phyloP scores from a whole-genome alignment of 2,113 vertebrate genomes.

The Osmerus mordax region DNA sequence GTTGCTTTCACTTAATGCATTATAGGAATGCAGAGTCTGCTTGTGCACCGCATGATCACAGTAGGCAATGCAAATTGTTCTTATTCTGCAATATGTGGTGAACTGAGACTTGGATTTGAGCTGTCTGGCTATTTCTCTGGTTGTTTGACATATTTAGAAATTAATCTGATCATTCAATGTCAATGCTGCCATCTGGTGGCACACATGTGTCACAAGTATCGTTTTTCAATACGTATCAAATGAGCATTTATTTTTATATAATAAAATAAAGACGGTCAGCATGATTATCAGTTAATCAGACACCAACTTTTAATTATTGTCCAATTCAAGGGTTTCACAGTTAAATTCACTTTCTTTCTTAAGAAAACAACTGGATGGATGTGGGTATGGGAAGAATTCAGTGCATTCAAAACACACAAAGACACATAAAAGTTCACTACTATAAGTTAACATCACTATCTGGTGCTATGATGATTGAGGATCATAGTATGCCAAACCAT shows the following conservation, averaged over 20 bases:
- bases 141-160: neutral
- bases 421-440: conserved; percentile 46
- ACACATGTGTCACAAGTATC: neutral
- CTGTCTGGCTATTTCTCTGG: neutral
- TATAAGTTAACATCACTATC: conserved; percentile 41
- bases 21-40: neutral
- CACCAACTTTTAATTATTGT: conserved; percentile 35
- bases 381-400: conserved; percentile 31
- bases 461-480: conserved; percentile 30
- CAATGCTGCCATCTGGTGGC: conserved; percentile 24
- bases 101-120: neutral
- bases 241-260: neutral
- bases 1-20: neutral
- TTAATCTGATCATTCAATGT: neutral
- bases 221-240: neutral
- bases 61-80: neutral
- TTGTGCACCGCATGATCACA: neutral
- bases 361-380: conserved; percentile 39
- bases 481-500: conserved; percentile 10
- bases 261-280: conserved; percentile 30
- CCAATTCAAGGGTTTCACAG: conserved; percentile 38
- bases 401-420: conserved; percentile 58
- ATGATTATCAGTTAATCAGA: conserved; percentile 47
- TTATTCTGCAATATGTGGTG: neutral
- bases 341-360: conserved; percentile 49